Evolutionary conservation across 2,797 vertebrate species (phyloP).

Genomic region (Crax fasciolata): DNA sequence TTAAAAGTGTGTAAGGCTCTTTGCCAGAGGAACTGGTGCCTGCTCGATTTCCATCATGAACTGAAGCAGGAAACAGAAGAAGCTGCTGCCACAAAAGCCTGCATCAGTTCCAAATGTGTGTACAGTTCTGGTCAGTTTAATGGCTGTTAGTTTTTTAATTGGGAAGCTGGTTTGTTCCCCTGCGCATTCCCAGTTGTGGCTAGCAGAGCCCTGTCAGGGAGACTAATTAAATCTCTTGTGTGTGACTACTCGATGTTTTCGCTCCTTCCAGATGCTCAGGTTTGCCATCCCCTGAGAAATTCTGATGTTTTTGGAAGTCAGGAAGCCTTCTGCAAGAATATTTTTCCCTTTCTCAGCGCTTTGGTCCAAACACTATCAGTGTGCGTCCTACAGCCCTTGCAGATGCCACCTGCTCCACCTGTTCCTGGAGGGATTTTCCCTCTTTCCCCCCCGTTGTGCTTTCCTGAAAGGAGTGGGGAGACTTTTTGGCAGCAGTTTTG

Average conservation of each 20-base stretch:
- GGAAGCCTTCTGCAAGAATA: not conserved
- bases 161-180: conserved; percentile 10
- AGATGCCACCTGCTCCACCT: not conserved
- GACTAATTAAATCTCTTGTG: conserved; percentile 23
- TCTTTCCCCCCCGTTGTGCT: not conserved
- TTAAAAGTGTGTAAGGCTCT: conserved; percentile 79
- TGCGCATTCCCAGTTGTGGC: not conserved
- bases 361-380: not conserved
- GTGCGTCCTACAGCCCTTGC: not conserved
- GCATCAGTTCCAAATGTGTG: conserved; percentile 55
- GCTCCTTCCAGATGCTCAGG: conserved; percentile 57
- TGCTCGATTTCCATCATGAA: conserved; percentile 78
- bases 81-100: conserved; percentile 79
- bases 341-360: not conserved
- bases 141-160: conserved; percentile 35
- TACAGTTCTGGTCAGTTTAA: conserved; percentile 57
- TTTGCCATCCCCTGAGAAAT: conserved; percentile 40
- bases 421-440: not conserved
- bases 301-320: not conserved
- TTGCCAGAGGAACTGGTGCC: conserved; percentile 80
- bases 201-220: conserved; percentile 13
- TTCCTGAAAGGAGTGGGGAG: conserved; percentile 1
- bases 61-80: conserved; percentile 78
- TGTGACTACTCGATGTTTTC: conserved; percentile 41
- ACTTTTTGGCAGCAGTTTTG: conserved; percentile 68